Evolutionary conservation across 2,888 invertebrate genomes (phyloP).

Genomic region (Chaitophorus viminalis): DNA sequence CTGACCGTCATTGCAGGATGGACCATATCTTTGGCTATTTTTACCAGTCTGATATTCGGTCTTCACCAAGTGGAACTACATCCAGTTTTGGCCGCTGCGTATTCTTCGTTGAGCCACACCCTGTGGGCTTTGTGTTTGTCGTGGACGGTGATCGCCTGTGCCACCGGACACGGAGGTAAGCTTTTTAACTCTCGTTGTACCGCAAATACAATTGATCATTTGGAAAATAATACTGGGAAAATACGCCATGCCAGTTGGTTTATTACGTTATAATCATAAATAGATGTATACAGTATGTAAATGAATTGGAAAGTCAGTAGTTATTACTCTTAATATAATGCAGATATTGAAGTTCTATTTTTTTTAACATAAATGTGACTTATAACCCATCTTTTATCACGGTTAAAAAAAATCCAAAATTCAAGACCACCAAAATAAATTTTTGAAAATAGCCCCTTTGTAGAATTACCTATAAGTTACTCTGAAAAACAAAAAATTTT

Average conservation of each 20-base stretch:
- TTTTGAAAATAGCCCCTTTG: no score
- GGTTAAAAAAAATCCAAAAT: no score
- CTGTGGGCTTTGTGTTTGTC: slow-evolving; percentile 84
- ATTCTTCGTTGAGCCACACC: slow-evolving; percentile 84
- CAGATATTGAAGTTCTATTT: no score
- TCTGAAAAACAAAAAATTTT: no score
- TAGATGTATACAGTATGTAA: no score
- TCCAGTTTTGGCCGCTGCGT: slow-evolving; percentile 78
- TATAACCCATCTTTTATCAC: no score
- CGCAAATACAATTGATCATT: neutral
- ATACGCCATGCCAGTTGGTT: neutral
- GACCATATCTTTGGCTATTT: slow-evolving; percentile 74
- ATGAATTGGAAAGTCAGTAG: no score
- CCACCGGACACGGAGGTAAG: slow-evolving; percentile 83
- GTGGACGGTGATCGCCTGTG: slow-evolving; percentile 87
- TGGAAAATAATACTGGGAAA: neutral
- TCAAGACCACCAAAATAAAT: no score
- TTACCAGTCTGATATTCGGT: slow-evolving; percentile 82
- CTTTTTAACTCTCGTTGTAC: neutral
- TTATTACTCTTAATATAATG: no score
- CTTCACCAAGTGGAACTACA: slow-evolving; percentile 78
- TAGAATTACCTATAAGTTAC: no score
- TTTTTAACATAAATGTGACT: no score
- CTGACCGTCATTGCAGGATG: slow-evolving; percentile 77
- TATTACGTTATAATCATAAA: neutral